phyloP scores from a whole-genome alignment of 1,140 invertebrate species.

The Frieseomelitta varia region DNA sequence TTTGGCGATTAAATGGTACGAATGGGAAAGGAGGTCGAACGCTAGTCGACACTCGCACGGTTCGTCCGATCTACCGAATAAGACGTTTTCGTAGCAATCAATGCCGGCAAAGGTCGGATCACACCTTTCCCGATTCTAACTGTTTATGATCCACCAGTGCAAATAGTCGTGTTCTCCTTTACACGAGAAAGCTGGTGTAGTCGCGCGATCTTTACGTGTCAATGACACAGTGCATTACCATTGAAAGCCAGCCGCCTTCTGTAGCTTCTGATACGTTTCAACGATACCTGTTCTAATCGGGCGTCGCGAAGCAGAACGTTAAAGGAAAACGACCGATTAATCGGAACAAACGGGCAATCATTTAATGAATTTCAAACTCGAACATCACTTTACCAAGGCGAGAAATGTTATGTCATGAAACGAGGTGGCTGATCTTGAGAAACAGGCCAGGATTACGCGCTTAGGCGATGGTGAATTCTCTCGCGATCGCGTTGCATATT shows the following conservation, averaged over 20 bases:
- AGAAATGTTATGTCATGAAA: slow-evolving; percentile 45
- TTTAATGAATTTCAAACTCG: not conserved
- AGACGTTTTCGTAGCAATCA: slow-evolving; percentile 52
- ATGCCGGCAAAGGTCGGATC: slow-evolving; percentile 54
- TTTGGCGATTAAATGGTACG: slow-evolving; percentile 33
- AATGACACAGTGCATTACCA: slow-evolving; percentile 29
- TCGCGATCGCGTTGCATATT: slow-evolving; percentile 44
- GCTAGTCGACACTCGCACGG: slow-evolving; percentile 45
- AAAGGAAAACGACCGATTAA: slow-evolving; percentile 31
- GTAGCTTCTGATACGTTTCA: slow-evolving; percentile 16
- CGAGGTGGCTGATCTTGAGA: slow-evolving; percentile 58
- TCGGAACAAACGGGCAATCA: not conserved
- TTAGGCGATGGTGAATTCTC: slow-evolving; percentile 51
- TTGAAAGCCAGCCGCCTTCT: slow-evolving; percentile 8
- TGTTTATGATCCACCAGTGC: slow-evolving; percentile 55
- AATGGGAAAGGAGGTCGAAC: slow-evolving; percentile 37
- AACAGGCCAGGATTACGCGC: not conserved
- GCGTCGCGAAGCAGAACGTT: not conserved
- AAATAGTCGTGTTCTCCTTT: slow-evolving; percentile 60
- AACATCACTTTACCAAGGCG: too few relatives aligned
- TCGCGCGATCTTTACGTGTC: slow-evolving; percentile 39
- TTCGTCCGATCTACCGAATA: slow-evolving; percentile 44
- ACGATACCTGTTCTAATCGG: not conserved
- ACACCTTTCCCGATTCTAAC: slow-evolving; percentile 36
- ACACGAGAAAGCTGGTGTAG: slow-evolving; percentile 49